Evolutionary conservation across 92 coral and sea anemone species (phyloP).

Genomic region (Epizoanthus scotinus): DNA sequence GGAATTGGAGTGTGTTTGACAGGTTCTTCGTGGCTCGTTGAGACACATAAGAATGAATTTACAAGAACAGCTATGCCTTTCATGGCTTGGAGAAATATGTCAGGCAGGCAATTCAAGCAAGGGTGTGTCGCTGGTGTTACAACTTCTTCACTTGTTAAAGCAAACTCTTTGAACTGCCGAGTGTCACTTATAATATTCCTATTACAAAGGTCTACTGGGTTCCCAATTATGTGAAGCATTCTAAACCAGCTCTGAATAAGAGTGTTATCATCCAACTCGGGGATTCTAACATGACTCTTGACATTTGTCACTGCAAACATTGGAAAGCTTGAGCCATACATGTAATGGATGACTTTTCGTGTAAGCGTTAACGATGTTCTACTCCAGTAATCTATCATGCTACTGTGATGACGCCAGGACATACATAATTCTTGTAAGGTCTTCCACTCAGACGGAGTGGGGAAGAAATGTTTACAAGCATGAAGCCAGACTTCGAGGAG

Average conservation of each 20-base stretch:
- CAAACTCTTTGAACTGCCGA: constrained; percentile 92
- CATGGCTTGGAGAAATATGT: constrained; percentile 93
- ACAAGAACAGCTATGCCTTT: constrained; percentile 87
- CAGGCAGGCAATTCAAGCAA: constrained; percentile 80
- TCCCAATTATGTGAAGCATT: constrained; percentile 92
- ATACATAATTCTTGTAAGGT: constrained; percentile 93
- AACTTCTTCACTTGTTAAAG: constrained; percentile 76
- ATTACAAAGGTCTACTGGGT: constrained; percentile 92
- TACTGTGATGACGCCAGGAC: constrained; percentile 94
- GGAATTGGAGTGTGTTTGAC: constrained; percentile 85
- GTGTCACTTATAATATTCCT: constrained; percentile 84
- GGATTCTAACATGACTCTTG: constrained; percentile 87
- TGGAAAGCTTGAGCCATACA: constrained; percentile 88
- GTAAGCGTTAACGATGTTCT: constrained; percentile 81
- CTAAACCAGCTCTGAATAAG: constrained; percentile 97
- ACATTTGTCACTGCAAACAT: constrained; percentile 60
- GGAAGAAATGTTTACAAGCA: constrained; percentile 86
- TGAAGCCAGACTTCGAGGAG: constrained; percentile 93
- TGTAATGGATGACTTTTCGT: constrained; percentile 75
- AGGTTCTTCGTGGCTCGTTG: constrained; percentile 80
- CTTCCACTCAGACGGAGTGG: constrained; percentile 96
- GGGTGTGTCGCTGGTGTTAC: constrained; percentile 83
- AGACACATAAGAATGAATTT: constrained; percentile 70
- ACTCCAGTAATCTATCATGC: constrained; percentile 92
- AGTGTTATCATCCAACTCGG: constrained; percentile 66